Percentiles rank a stretch among this genome's conserved stretches.
These are phyloP conservation scores for Pitangus sulphuratus DNA, from an alignment of 2,797 vertebrate genomes.

Conservation along the genomic window DNA sequence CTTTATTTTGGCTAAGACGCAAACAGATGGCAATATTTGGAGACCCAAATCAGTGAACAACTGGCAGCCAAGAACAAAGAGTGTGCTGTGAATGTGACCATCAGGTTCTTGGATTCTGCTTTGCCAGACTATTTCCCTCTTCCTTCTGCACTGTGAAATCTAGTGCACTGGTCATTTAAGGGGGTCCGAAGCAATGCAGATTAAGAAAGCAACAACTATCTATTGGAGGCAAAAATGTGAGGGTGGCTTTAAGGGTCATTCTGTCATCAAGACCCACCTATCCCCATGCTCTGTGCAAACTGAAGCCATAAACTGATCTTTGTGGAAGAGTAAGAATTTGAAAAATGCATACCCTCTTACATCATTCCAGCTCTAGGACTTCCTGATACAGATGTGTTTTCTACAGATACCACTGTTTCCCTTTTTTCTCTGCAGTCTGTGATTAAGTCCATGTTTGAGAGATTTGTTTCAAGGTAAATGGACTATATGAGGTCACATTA, in stretches of 20 bases:
- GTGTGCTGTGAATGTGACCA: neutral
- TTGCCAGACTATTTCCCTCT: rapidly evolving
- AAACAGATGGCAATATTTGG: neutral
- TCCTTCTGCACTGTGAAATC: neutral
- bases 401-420: neutral
- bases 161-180: neutral
- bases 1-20: neutral
- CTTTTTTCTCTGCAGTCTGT: neutral
- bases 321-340: neutral
- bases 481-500: neutral
- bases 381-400: neutral
- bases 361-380: neutral
- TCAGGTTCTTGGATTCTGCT: neutral
- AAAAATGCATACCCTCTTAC: neutral
- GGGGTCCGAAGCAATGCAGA: neutral
- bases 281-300: neutral
- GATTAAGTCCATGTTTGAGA: neutral
- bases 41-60: neutral
- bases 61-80: neutral
- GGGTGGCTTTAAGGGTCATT: neutral
- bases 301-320: neutral
- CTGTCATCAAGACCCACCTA: neutral
- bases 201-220: neutral
- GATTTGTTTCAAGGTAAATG: neutral
- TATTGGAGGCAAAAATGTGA: neutral